Evolutionary conservation across 2,113 vertebrate genomes (phyloP).

Genomic region (Antennarius striatus): DNA sequence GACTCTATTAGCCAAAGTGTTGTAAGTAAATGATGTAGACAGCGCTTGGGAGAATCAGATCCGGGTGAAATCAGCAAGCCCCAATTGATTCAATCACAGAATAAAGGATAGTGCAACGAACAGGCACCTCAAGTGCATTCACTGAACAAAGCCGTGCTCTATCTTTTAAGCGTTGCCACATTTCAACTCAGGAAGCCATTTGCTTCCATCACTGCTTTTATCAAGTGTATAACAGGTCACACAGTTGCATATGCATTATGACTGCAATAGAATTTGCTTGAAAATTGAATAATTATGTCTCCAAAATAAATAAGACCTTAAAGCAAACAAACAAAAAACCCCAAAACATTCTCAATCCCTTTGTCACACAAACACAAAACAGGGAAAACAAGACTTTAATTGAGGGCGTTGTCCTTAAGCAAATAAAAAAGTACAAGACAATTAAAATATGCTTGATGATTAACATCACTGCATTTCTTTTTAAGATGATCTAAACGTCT

Average conservation of each 20-base stretch:
- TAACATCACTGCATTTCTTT: too few species aligned
- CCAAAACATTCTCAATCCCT: background rate
- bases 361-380: background rate
- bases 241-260: conserved; percentile 6
- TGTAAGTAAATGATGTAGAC: conserved; percentile 72
- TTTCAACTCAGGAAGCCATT: conserved; percentile 39
- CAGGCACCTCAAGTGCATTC: conserved; percentile 60
- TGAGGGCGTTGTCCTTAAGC: background rate
- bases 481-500: too few species aligned
- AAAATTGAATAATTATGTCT: background rate
- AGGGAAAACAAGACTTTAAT: background rate
- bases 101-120: conserved; percentile 64
- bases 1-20: conserved; percentile 76
- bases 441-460: too few species aligned
- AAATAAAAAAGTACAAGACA: background rate
- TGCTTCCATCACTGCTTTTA: conserved; percentile 15
- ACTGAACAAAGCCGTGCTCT: conserved; percentile 58
- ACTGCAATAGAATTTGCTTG: conserved; percentile 8
- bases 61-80: conserved; percentile 51
- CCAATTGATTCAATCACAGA: conserved; percentile 72
- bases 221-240: conserved; percentile 20
- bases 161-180: conserved; percentile 59
- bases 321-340: conserved; percentile 1
- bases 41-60: conserved; percentile 64
- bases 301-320: background rate